These are phyloP conservation scores for Nothocercus julius DNA, from an alignment of 2,113 vertebrate species.

Conservation along the genomic window DNA sequence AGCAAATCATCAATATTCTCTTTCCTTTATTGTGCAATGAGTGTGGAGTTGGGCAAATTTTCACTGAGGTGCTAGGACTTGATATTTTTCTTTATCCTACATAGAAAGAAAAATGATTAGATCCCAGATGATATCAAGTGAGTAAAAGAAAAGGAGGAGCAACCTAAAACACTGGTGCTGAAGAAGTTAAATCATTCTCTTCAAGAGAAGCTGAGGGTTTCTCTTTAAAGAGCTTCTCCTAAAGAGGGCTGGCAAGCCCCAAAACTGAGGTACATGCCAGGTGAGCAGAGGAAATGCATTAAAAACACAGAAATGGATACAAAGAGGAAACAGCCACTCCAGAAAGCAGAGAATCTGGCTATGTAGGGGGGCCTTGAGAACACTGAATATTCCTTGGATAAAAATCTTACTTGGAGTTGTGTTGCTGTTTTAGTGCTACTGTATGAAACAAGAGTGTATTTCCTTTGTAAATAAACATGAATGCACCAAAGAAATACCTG, in stretches of 20 bases:
- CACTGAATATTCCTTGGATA: neutral
- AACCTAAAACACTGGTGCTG: neutral
- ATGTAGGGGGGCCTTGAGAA: neutral
- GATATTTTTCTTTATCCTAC: neutral
- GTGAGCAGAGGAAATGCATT: neutral
- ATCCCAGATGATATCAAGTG: neutral
- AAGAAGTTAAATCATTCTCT: neutral
- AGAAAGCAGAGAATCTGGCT: neutral
- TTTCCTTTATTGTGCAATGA: neutral
- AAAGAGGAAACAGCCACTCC: neutral
- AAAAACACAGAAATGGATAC: neutral
- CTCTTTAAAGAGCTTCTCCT: neutral
- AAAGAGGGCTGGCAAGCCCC: neutral
- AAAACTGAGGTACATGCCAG: neutral
- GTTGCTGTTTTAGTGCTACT: neutral
- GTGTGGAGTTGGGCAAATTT: neutral
- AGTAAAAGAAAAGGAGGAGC: neutral
- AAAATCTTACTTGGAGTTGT: slow-evolving; percentile 3
- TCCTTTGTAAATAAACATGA: neutral
- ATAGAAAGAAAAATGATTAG: neutral
- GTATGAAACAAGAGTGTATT: rapidly evolving
- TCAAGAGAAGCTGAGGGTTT: neutral
- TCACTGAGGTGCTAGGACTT: neutral
- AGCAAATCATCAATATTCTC: neutral
- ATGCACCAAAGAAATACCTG: neutral